Conservation (phyloP, 2,113 vertebrate genomes). For the Ginglymostoma cirratum region DNA sequence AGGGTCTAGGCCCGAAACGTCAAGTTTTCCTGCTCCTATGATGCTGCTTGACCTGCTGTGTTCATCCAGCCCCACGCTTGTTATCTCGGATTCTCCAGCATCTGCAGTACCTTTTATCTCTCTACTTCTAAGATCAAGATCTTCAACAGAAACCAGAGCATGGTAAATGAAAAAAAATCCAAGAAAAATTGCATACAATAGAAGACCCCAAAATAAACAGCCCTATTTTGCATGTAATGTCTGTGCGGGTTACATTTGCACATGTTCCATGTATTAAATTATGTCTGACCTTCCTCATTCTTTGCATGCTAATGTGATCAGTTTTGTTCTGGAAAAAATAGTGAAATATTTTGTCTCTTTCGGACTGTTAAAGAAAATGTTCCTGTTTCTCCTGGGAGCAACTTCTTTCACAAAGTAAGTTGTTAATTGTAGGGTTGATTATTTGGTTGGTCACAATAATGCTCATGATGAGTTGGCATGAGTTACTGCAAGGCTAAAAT, state of each 20-base stretch:
- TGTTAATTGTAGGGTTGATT: background rate
- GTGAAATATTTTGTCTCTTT: background rate
- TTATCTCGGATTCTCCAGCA: too few species aligned
- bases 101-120: too few species aligned
- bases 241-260: background rate
- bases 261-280: background rate
- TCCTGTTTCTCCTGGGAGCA: background rate
- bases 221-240: background rate
- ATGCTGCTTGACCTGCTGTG: too few species aligned
- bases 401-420: background rate
- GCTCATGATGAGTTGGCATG: background rate
- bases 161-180: background rate
- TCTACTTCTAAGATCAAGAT: background rate
- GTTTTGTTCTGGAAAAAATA: background rate
- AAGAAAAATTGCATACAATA: background rate
- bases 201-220: background rate
- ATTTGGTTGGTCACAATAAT: background rate
- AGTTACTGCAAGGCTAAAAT: background rate
- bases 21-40: too few species aligned
- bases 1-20: too few species aligned
- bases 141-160: background rate
- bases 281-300: background rate
- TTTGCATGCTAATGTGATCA: background rate
- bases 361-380: background rate
- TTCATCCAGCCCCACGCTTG: too few species aligned